A percentile compares a stretch with the other conserved stretches of the same genome.
Evolutionary conservation across 2,113 vertebrate species (phyloP).

Genomic region (Piprites chloris): DNA sequence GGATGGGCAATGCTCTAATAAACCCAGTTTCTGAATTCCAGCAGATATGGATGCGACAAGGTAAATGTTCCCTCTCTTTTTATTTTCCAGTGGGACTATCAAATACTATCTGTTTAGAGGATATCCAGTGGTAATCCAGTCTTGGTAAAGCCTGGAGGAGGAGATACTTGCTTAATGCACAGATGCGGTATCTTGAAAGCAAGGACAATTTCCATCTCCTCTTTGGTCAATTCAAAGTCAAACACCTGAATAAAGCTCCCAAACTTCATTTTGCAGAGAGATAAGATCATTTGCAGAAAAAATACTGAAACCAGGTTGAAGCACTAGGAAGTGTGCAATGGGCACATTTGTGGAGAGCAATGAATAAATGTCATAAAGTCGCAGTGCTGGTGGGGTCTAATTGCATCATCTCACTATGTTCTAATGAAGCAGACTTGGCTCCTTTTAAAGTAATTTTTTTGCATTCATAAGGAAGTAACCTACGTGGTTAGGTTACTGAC

Average conservation of each 20-base stretch:
- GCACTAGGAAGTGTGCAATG: rapidly evolving
- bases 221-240: slow-evolving; percentile 75
- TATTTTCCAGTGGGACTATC: background rate
- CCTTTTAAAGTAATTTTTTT: background rate
- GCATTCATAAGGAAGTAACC: background rate
- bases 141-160: background rate
- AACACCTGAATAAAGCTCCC: slow-evolving; percentile 67
- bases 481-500: rapidly evolving
- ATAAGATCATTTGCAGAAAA: background rate
- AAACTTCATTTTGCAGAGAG: background rate
- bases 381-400: background rate
- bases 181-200: slow-evolving; percentile 77
- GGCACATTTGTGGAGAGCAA: background rate
- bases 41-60: background rate
- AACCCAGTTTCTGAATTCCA: background rate
- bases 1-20: rapidly evolving
- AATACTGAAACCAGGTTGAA: background rate
- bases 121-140: background rate
- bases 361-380: background rate
- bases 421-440: background rate
- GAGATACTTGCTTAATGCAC: slow-evolving; percentile 45
- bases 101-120: background rate
- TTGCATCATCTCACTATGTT: background rate
- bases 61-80: background rate
- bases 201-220: slow-evolving; percentile 73